Percentiles rank a stretch among this genome's conserved stretches.
These are phyloP conservation scores for Bombyx mandarina DNA, from an alignment of 1,140 invertebrate species.

Conservation along the genomic window DNA sequence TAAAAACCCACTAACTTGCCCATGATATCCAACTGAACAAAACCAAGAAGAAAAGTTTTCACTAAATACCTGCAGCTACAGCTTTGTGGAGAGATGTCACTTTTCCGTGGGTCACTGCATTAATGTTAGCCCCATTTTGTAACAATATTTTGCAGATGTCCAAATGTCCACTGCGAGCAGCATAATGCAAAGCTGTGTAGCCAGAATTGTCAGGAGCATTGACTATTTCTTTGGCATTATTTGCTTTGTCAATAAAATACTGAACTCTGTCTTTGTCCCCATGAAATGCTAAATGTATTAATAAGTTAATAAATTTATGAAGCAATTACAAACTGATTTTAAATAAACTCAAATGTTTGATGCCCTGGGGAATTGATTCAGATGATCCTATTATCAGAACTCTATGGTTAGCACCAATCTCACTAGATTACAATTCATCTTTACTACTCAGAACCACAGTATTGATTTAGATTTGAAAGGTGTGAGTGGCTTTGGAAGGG, in stretches of 20 bases:
- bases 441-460: too few relatives aligned
- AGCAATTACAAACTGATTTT: neutral
- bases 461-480: too few relatives aligned
- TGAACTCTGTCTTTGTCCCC: conserved; percentile 76
- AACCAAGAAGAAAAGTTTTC: neutral
- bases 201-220: conserved; percentile 75
- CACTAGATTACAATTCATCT: too few relatives aligned
- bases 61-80: conserved; percentile 75
- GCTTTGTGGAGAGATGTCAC: conserved; percentile 89
- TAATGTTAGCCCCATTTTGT: conserved; percentile 77
- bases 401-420: too few relatives aligned
- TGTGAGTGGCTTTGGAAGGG: too few relatives aligned
- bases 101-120: conserved; percentile 81
- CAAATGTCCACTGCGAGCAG: conserved; percentile 82
- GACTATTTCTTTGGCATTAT: conserved; percentile 66
- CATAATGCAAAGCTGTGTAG: conserved; percentile 89
- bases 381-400: too few relatives aligned
- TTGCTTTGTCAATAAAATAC: conserved; percentile 72
- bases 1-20: too few relatives aligned
- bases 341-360: neutral
- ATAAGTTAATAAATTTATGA: too few relatives aligned
- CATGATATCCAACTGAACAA: too few relatives aligned
- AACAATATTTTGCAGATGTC: conserved; percentile 80
- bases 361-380: too few relatives aligned
- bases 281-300: conserved; percentile 72